These are phyloP conservation scores for Dicranocentrus wangi DNA, from an alignment of 2,888 invertebrate species.

Conservation along the genomic window DNA sequence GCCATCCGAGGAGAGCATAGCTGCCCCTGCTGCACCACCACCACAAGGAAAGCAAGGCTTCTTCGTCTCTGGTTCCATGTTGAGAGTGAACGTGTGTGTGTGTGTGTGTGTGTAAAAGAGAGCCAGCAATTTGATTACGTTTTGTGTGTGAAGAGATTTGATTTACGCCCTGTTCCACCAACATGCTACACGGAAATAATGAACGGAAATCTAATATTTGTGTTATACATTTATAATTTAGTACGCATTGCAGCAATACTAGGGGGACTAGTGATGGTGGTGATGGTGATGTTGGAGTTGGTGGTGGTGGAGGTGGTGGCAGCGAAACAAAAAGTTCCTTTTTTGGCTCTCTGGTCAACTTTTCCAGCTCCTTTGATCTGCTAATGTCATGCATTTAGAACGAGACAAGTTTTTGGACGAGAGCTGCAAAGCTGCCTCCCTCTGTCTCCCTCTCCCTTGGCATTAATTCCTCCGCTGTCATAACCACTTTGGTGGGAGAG, in stretches of 20 bases:
- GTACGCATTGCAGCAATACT: conserved; percentile 60
- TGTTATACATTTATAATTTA: conserved; percentile 65
- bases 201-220: conserved; percentile 65
- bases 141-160: conserved; percentile 61
- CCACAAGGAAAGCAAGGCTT: no score
- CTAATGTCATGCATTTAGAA: conserved; percentile 64
- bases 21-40: no score
- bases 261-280: conserved; percentile 12
- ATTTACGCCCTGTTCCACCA: conserved; percentile 64
- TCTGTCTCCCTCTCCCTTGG: conserved; percentile 37
- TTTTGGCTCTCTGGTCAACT: conserved; percentile 65
- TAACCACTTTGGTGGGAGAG: conserved; percentile 61
- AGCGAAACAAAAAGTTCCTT: conserved; percentile 26
- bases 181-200: conserved; percentile 65
- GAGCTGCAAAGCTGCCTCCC: neutral
- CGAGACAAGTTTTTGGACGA: conserved; percentile 38
- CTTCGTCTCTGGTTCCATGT: no score
- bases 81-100: no score
- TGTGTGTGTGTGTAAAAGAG: no score
- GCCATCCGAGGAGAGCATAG: no score
- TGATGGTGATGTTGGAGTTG: conserved; percentile 9
- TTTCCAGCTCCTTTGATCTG: conserved; percentile 60
- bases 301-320: no score
- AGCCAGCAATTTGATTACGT: conserved; percentile 64
- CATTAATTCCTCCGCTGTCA: conserved; percentile 65